Evolutionary conservation across 2,797 vertebrate species (phyloP), one percentile per base, ranked within the genome.

Genomic region (Enteromius thamalakanensis): DNA sequence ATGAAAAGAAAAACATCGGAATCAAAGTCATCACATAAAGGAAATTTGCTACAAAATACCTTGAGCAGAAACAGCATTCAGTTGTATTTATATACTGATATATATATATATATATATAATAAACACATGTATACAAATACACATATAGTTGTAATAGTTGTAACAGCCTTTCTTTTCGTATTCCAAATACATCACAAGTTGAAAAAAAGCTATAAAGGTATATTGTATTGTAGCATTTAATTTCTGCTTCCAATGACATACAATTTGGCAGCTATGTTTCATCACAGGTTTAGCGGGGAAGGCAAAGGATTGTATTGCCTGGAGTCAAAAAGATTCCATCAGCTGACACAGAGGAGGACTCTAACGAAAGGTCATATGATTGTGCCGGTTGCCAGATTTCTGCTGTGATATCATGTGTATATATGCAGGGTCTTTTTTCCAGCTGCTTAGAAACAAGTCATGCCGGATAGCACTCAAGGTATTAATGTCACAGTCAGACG

Each of bases 321-420:
- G 29, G 53, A 42, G 60, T 75, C 53, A 76, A 55, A 58, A 70
- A 84, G 70, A 42, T 85, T 87, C 62, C 23, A 81, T 81, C 51
- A 72, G 86, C 79, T 88, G 78, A 81, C 72, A 75, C 64, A 37
- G 77, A 47, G 42, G 45, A 58, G 67, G 78, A 81, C 64, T 77
- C 29, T 78, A 85, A 82, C 81, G 45, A 53, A 23, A 64, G 82
- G 69, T 83, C 64, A 70, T 71, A 87, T 87, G 80, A 67, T 45
- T 58, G 40, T 5, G 21, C 34, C 53, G 58, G 60, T 53, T 81
- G 88, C 92, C 93, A 94, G 87, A 87, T 90, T 79, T 79, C 70
- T 80, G 67, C 26, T 70, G 62, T 89, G 89, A 91, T 85, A 84
- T 92, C 90, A 90, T 55, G 70, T 53, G 53, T 53, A 34, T 60